A percentile compares a stretch with the other conserved stretches of the same genome.
Evolutionary conservation across 2,888 invertebrate species (phyloP).

Genomic region (Amblyteles armatorius): DNA sequence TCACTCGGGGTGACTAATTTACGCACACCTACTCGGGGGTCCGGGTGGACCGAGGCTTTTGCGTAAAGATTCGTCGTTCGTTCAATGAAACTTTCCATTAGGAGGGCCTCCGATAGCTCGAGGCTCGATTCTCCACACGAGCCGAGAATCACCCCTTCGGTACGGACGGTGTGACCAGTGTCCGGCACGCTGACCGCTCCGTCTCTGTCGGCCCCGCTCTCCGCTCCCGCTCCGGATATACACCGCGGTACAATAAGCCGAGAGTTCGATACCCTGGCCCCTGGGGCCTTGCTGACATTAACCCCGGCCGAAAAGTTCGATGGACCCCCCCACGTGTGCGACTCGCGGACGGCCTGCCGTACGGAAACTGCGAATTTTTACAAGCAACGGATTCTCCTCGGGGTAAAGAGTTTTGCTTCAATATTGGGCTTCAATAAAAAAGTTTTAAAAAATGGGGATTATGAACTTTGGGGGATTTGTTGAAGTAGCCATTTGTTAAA

Average conservation of each 20-base stretch:
- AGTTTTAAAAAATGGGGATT: not conserved
- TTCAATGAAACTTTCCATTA: constrained; percentile 67
- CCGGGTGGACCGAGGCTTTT: constrained; percentile 28
- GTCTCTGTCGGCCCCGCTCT: constrained; percentile 35
- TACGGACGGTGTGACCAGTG: constrained; percentile 47
- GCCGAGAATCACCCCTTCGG: constrained; percentile 42
- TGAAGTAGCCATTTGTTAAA: not conserved
- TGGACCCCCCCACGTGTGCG: constrained; percentile 52
- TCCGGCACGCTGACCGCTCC: constrained; percentile 54
- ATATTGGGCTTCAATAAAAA: too few species aligned
- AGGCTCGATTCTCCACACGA: constrained; percentile 50
- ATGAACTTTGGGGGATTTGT: not conserved
- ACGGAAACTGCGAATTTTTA: not conserved
- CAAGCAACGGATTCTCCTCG: not conserved
- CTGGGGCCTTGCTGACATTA: constrained; percentile 49
- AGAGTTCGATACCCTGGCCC: constrained; percentile 55
- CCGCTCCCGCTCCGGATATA: constrained; percentile 39
- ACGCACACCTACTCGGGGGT: constrained; percentile 29
- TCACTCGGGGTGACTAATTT: constrained; percentile 57
- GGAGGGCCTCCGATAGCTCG: constrained; percentile 58
- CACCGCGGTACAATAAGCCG: constrained; percentile 51
- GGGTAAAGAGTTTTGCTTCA: not conserved
- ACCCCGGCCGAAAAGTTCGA: constrained; percentile 46
- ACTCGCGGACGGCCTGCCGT: not conserved
- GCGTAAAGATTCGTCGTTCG: constrained; percentile 64